A percentile compares a stretch with the other conserved stretches of the same genome.
Conservation (phyloP, 2,797 vertebrate genomes). For the Leptodactylus fallax region DNA sequence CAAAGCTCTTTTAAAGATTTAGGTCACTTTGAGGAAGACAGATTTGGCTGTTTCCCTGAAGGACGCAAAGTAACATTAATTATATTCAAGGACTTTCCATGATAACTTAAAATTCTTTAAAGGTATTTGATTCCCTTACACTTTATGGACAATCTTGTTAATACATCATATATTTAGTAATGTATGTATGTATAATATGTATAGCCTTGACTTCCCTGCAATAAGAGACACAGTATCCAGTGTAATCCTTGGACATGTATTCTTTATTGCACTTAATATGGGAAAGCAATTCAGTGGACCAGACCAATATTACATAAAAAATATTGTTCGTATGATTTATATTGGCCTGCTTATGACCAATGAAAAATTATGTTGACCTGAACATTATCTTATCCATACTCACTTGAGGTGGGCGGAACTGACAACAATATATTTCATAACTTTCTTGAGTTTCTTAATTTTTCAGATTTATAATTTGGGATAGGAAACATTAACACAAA, state of each 20-base stretch:
- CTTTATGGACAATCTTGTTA: slow-evolving; percentile 9
- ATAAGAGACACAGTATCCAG: neutral
- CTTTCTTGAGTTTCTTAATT: no score
- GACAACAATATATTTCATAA: no score
- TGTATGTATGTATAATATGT: neutral
- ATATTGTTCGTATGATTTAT: neutral
- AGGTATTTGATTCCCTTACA: slow-evolving; percentile 5
- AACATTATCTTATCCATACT: no score
- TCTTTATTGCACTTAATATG: neutral
- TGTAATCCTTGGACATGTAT: neutral
- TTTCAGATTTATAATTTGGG: no score
- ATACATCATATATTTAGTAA: slow-evolving; percentile 9
- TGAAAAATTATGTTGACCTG: neutral
- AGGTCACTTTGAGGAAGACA: slow-evolving; percentile 55
- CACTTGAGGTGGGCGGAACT: no score
- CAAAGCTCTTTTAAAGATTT: slow-evolving; percentile 59
- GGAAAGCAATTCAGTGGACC: neutral
- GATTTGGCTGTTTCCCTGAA: slow-evolving; percentile 38
- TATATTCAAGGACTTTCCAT: slow-evolving; percentile 43
- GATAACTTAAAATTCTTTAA: neutral
- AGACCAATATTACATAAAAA: neutral
- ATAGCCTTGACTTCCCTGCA: neutral
- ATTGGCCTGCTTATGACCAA: neutral
- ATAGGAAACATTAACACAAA: no score
- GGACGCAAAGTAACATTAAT: slow-evolving; percentile 54